Conservation (phyloP, 2,797 vertebrate species). For the Cynopterus sphinx region DNA sequence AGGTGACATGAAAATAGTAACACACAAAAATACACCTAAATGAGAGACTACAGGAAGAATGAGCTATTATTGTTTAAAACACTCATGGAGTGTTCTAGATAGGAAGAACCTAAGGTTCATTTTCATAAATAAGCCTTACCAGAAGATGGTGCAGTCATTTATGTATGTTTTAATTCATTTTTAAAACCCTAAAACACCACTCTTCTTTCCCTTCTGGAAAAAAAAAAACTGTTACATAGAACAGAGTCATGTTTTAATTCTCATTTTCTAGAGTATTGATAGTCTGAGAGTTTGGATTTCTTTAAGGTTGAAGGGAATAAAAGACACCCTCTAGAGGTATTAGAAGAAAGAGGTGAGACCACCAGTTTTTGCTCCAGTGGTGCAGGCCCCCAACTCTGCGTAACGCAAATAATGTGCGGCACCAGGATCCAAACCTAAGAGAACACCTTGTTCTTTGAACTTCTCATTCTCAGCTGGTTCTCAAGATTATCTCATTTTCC, state of each 20-base stretch:
- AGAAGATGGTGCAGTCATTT: not conserved
- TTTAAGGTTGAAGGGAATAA: not conserved
- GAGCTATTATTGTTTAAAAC: conserved; percentile 29
- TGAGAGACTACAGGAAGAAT: not conserved
- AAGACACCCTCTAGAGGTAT: not conserved
- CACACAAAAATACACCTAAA: not conserved
- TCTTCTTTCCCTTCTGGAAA: not conserved
- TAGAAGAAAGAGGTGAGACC: not conserved
- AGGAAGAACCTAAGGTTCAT: not conserved
- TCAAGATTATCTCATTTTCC: conserved; percentile 73
- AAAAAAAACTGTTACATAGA: not conserved
- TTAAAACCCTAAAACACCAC: not conserved
- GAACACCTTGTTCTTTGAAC: conserved; percentile 50
- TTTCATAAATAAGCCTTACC: not conserved
- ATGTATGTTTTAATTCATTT: conserved; percentile 12
- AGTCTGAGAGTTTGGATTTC: conserved; percentile 24
- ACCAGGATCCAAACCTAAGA: not conserved
- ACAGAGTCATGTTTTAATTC: not conserved
- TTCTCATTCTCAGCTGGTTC: conserved; percentile 67
- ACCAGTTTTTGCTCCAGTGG: not conserved
- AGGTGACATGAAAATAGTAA: conserved; percentile 27
- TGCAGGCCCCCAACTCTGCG: not conserved
- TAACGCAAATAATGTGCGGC: not conserved
- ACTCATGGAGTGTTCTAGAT: not conserved
- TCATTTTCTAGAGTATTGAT: not conserved